phyloP scores from a whole-genome alignment of 2,113 vertebrate genomes.

The Diphyllodes magnificus region DNA sequence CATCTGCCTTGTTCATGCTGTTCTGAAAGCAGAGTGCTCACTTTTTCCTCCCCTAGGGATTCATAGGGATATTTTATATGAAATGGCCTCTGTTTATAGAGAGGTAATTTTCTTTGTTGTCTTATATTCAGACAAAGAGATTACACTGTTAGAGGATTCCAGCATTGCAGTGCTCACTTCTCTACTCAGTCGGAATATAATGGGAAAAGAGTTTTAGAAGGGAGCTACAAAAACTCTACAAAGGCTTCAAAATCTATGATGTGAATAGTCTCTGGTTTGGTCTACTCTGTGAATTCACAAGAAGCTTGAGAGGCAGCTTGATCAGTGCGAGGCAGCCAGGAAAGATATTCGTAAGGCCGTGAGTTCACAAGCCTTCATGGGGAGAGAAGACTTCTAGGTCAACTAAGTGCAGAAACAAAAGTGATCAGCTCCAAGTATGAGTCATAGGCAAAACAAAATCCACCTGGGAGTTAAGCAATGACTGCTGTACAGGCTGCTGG shows the following conservation, averaged over 20 bases:
- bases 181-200: accelerated
- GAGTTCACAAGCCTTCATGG: not conserved
- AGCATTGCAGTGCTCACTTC: not conserved
- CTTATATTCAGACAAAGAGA: not conserved
- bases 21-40: not conserved
- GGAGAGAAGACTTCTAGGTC: not conserved
- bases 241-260: not conserved
- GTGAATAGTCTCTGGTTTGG: not conserved
- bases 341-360: not conserved
- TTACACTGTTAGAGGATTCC: not conserved
- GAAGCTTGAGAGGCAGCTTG: not conserved
- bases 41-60: too few relatives aligned
- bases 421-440: accelerated
- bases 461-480: not conserved
- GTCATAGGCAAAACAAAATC: not conserved
- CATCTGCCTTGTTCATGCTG: accelerated
- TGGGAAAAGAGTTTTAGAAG: not conserved
- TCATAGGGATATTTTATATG: not conserved
- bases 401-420: not conserved
- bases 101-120: not conserved
- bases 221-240: not conserved
- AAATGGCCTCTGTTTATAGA: not conserved
- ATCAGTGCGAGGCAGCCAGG: not conserved
- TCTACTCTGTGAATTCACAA: not conserved
- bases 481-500: not conserved